phyloP scores from a whole-genome alignment of 2,113 vertebrate species.

The Chinchilla lanigera region DNA sequence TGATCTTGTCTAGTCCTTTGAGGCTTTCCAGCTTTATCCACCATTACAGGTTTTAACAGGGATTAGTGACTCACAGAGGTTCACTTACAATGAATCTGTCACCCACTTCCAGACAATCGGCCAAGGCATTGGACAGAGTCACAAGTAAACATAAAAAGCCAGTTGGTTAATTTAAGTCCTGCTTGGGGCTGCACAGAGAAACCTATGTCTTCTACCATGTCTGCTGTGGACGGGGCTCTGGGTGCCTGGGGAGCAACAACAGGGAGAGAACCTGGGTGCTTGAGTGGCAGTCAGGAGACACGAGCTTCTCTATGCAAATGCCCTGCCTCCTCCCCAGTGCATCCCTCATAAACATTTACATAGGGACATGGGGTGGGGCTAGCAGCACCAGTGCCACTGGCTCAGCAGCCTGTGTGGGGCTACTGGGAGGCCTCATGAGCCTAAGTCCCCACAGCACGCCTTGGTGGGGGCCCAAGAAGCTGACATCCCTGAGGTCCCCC shows the following conservation, averaged over 20 bases:
- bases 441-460: background rate
- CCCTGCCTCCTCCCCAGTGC: background rate
- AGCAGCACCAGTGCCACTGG: background rate
- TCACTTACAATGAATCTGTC: no score
- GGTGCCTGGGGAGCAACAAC: background rate
- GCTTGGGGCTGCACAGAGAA: no score
- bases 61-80: no score
- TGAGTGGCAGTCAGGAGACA: background rate
- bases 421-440: background rate
- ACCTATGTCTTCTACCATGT: no score
- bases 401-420: background rate
- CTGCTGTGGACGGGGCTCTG: background rate
- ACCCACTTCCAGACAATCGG: no score
- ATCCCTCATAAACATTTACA: background rate
- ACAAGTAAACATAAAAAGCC: no score
- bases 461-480: background rate
- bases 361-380: background rate
- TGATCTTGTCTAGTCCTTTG: no score
- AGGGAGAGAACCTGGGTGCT: background rate
- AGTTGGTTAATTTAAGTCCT: no score
- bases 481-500: background rate
- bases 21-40: no score
- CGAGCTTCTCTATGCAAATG: background rate
- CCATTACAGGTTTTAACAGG: no score
- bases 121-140: no score